Percentiles rank a stretch among this genome's conserved stretches.
These are phyloP conservation scores for honey bee (Apis mellifera) DNA, from an alignment of 1,140 invertebrate species.

Conservation along the genomic window Amel_HAv3.1 CM009936.2:10462501-10463000, in stretches of 20 bases:
- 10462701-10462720: slow-evolving; percentile 24
- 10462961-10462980: no score
- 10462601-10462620: slow-evolving; percentile 7
- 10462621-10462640: slow-evolving; percentile 15
- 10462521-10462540: not conserved
- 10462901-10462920: no score
- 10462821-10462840: not conserved
- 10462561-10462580: not conserved
- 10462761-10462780: no score
- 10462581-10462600: not conserved
- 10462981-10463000: no score
- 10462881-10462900: no score
- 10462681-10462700: slow-evolving; percentile 13
- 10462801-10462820: slow-evolving; percentile 1
- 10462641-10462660: not conserved
- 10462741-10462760: not conserved
- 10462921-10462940: no score
- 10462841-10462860: no score
- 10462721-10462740: slow-evolving; percentile 25
- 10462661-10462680: slow-evolving; percentile 15
- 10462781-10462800: not conserved
- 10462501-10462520: not conserved
- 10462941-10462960: no score
- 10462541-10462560: not conserved
- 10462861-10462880: no score